Evolutionary conservation across 2,888 invertebrate genomes (phyloP), one percentile per base, ranked within the genome.

Genomic region (Synanthedon tipuliformis): DNA sequence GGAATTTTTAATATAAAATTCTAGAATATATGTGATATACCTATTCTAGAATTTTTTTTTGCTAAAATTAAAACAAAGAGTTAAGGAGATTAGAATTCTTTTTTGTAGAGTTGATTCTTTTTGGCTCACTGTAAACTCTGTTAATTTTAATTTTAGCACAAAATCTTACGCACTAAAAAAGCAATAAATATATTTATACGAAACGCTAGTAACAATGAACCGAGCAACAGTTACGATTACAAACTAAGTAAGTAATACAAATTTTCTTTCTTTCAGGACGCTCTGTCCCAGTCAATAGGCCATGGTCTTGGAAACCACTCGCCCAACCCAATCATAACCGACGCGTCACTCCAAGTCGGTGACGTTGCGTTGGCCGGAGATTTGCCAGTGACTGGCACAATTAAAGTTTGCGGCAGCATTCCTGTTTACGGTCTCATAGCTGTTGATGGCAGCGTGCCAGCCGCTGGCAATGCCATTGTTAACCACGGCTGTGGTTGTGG

Each of bases 361-460:
- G 83, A 83, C 15, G 66, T 84, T 0, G 68, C 71, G 0, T 62
- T 81, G 2, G 63, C 69, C 0, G 83, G 83, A 0, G 81, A 82
- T 2, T 59, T 84, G 41, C 81, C 81, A 4, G 69, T 84, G 0
- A 75, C 72, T 23, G 83, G 83, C 0, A 70, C 69, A 1, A 82
- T 83, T 0, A 78, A 75, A 57, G 77, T 84, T 0, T 71, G 69
- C 40, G 83, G 83, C 0, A 68, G 78, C 1, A 81, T 84, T 67
- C 84, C 84, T 0, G 79, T 83, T 0, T 83, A 82, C 51, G 84
- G 83, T 0, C 72, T 72, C 15, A 73, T 83, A 1, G 71, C 71
- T 0, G 65, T 84, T 0, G 81, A 83, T 56, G 83, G 84, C 1
- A 60, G 61, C 0, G 57, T 84, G 11, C 81, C 82, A 1, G 78